phyloP scores from a whole-genome alignment of 2,888 invertebrate species.

The Cinara cedri region DNA sequence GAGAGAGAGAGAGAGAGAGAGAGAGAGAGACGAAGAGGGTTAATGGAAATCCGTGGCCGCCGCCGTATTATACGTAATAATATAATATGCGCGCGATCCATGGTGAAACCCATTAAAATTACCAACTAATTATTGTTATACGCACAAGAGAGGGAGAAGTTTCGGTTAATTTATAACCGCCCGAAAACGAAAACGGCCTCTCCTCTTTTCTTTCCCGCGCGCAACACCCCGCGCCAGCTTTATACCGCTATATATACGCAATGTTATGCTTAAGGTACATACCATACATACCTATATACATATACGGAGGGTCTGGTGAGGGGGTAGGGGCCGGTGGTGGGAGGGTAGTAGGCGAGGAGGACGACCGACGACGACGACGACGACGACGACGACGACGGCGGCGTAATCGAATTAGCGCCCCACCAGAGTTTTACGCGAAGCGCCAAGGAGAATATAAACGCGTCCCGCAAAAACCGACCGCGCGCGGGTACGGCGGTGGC shows the following conservation, averaged over 20 bases:
- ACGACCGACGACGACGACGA: slow-evolving; percentile 10
- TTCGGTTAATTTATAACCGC: slow-evolving; percentile 44
- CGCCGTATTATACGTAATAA: too few relatives aligned
- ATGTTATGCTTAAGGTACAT: neutral
- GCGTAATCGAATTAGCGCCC: slow-evolving; percentile 24
- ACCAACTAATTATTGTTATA: slow-evolving; percentile 51
- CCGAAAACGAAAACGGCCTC: slow-evolving; percentile 21
- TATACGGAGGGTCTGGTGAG: neutral
- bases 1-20: too few relatives aligned
- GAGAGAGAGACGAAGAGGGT: neutral
- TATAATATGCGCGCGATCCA: slow-evolving; percentile 1
- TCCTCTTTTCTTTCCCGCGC: neutral
- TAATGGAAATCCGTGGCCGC: slow-evolving; percentile 48
- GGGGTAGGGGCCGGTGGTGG: neutral
- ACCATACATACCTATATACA: neutral
- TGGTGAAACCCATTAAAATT: slow-evolving; percentile 53
- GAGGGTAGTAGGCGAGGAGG: neutral
- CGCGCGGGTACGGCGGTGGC: neutral
- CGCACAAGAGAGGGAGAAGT: slow-evolving; percentile 29
- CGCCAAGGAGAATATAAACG: neutral
- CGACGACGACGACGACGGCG: slow-evolving; percentile 5
- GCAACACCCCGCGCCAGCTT: too few relatives aligned
- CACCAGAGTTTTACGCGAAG: too few relatives aligned
- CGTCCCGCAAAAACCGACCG: slow-evolving; percentile 33
- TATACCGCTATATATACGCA: neutral